Conservation (phyloP, 30 jellyfish, hydroid and myxozoan genomes). For the Turritopsis dohrnii region DNA sequence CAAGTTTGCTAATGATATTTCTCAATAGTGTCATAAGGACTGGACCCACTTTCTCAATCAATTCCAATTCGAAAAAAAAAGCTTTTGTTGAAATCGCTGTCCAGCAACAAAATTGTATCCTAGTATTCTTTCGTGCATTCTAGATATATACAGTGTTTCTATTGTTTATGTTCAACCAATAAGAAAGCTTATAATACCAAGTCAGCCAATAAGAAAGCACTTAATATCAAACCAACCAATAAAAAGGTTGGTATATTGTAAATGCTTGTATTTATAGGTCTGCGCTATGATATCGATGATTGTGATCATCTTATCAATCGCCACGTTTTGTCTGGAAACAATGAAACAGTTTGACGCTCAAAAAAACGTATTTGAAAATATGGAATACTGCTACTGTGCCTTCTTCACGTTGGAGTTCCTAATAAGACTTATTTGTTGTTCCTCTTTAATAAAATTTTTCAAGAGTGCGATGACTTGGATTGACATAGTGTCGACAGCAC, state of each 20-base stretch:
- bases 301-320: constrained; percentile 77
- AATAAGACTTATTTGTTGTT: constrained; percentile 74
- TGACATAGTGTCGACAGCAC: constrained; percentile 77
- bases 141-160: too few relatives aligned
- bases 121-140: too few relatives aligned
- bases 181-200: not conserved
- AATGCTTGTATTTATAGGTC: constrained; percentile 38
- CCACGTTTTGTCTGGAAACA: constrained; percentile 92
- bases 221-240: not conserved
- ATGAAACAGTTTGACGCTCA: constrained; percentile 47
- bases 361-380: constrained; percentile 31
- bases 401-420: constrained; percentile 83
- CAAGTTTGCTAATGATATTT: too few relatives aligned
- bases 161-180: not conserved
- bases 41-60: too few relatives aligned
- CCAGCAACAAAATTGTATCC: too few relatives aligned
- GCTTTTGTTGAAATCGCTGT: too few relatives aligned
- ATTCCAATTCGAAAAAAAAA: too few relatives aligned
- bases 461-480: constrained; percentile 75
- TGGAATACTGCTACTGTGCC: constrained; percentile 86
- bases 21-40: too few relatives aligned
- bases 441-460: constrained; percentile 55
- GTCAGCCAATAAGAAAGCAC: not conserved
- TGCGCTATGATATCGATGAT: constrained; percentile 62
- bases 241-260: too few relatives aligned